Evolutionary conservation across 2,888 invertebrate species (phyloP), one percentile per base, ranked within the genome.

Genomic region (Lasius fuliginosus): DNA sequence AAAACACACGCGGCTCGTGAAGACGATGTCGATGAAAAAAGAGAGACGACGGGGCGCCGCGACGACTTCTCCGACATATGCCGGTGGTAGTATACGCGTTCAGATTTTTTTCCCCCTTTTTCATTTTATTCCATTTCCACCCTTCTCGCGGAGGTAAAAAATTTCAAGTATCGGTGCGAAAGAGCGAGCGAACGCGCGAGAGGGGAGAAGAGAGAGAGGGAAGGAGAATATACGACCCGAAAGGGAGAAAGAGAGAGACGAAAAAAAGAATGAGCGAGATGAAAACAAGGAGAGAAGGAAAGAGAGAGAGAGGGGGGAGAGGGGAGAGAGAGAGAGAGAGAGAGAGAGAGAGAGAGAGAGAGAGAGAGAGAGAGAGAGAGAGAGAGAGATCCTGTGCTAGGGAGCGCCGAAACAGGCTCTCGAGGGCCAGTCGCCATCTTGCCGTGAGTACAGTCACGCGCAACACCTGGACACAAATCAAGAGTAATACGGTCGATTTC

Each of bases 351-450:
- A 76, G 58, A 76, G 83, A 84, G 49, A 36, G 33, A 82, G 76
- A 82, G 23, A 58, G 64, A 85, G 81, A 85, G 87, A 88, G 89
- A 88, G 90, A 89, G 81, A 69, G 84, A 76, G 74, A 76, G 49
- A 74, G 33, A 75, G 67, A 71, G 69, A 68, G 73, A 81, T 67
- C 82, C 68, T 75, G 68, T 76, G 60, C 62, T 79, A 88, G 91
- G 88, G 92, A 91, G 92, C 88, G 88, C 91, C 92, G 93, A 92
- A 93, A 92, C 93, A 86, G 92, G 92, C 91, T 93, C 93, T 94
- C 92, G 92, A 94, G 94, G 92, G 91, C 91, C 92, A 90, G 94
- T 93, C 94, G 94, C 94, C 94, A 94, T 94, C 94, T 94, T 94
- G 94, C 92, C 90, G 88, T 91, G 90, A 90, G 94, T 94, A 94